Conservation (phyloP, 2,113 vertebrate species). For the Callospermophilus lateralis region DNA sequence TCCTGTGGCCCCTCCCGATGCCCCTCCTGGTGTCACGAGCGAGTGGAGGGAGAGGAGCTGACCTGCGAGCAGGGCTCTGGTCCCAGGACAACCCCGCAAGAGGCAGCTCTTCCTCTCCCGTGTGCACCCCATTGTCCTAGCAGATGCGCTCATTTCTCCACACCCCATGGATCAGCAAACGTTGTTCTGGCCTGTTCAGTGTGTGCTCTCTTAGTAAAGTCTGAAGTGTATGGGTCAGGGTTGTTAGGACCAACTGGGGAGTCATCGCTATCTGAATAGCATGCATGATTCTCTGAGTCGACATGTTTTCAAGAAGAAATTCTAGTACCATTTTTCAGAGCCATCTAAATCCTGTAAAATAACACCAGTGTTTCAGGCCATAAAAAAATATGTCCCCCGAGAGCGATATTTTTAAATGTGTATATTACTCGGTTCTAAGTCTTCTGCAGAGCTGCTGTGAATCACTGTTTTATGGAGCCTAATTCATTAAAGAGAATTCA, state of each 20-base stretch:
- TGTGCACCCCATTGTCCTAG: neutral
- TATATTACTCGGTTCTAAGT: neutral
- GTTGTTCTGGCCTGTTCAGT: neutral
- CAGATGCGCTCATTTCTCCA: neutral
- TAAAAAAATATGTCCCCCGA: neutral
- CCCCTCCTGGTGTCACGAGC: no score
- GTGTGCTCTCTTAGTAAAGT: neutral
- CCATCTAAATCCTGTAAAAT: neutral
- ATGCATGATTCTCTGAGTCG: neutral
- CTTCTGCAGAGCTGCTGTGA: neutral
- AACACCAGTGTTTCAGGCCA: neutral
- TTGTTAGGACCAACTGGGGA: neutral
- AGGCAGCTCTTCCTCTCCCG: neutral
- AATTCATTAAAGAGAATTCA: neutral
- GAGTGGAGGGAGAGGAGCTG: no score
- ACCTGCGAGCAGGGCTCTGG: no score
- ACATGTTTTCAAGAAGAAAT: conserved; percentile 1
- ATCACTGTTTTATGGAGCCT: neutral
- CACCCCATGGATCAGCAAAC: neutral
- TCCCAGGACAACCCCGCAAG: rapidly evolving
- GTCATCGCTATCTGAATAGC: neutral
- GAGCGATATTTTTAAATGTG: conserved; percentile 12
- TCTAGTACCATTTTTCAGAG: neutral
- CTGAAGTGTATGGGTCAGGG: neutral
- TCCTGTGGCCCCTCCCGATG: no score